Conservation (phyloP, 1,140 invertebrate genomes). For the Magallana angulata region DNA sequence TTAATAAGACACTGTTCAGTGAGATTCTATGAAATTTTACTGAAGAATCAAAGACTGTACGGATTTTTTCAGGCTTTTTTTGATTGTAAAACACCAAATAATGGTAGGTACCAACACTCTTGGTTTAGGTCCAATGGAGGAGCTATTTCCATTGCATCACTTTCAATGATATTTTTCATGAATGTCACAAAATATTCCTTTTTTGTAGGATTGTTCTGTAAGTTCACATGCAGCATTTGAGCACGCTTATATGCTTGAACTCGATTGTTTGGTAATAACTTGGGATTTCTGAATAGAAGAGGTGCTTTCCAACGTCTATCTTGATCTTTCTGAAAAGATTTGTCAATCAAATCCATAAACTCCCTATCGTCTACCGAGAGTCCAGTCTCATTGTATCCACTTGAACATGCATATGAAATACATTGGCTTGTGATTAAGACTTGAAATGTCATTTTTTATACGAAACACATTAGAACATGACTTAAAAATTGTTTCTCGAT, state of each 20-base stretch:
- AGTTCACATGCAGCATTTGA: not conserved
- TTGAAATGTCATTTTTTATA: not conserved
- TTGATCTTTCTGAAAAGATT: conserved; percentile 1
- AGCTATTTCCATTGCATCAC: conserved; percentile 47
- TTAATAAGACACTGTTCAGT: conserved; percentile 50
- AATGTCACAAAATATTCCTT: conserved; percentile 6
- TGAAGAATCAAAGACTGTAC: not conserved
- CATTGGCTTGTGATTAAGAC: not conserved
- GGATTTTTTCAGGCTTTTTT: conserved; percentile 46
- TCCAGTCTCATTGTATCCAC: conserved; percentile 39
- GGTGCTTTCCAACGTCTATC: no score
- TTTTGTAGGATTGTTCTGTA: conserved; percentile 7
- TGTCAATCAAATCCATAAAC: conserved; percentile 29
- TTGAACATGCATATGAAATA: conserved; percentile 32
- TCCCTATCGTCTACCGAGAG: conserved; percentile 51
- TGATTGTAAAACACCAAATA: conserved; percentile 59
- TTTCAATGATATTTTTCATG: not conserved
- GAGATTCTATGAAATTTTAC: conserved; percentile 46
- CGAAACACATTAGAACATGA: not conserved
- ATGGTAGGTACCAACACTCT: conserved; percentile 56
- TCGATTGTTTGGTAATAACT: no score
- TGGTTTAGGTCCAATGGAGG: not conserved
- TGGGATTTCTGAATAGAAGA: no score
- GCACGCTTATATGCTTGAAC: not conserved
- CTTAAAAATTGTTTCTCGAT: not conserved